phyloP scores from a whole-genome alignment of 2,113 vertebrate genomes.

The Mustela nigripes region DNA sequence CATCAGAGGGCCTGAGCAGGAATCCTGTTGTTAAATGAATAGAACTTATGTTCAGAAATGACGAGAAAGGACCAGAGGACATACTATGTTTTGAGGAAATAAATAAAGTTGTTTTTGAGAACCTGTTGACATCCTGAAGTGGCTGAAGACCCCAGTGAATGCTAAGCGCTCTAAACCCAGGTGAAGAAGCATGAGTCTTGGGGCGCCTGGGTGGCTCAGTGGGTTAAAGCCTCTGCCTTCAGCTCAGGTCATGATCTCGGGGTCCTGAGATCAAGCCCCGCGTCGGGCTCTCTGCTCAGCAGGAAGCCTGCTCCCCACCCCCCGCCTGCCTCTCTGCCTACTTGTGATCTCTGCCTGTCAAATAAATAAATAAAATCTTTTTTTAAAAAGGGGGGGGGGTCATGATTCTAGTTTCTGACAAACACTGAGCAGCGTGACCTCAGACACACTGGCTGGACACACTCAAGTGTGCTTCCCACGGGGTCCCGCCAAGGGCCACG shows the following conservation, averaged over 20 bases:
- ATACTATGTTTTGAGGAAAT: no score
- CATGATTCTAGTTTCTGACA: background rate
- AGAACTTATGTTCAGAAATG: background rate
- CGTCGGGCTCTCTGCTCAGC: no score
- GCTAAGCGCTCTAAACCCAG: background rate
- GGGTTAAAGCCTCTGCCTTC: no score
- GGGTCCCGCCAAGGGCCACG: background rate
- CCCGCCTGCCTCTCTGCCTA: no score
- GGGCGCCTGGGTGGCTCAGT: no score
- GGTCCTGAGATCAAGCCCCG: no score
- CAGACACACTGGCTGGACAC: accelerated
- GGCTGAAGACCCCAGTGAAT: background rate
- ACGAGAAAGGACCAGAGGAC: background rate
- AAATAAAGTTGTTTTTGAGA: background rate
- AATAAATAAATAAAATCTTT: no score
- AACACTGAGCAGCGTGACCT: background rate
- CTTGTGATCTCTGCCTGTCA: no score
- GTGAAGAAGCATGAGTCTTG: background rate
- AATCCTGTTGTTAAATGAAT: background rate
- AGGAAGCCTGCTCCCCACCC: no score
- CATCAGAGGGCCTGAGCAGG: background rate
- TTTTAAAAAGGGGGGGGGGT: no score
- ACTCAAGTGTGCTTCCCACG: background rate
- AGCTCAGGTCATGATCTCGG: no score
- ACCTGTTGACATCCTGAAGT: background rate